These are phyloP conservation scores for Phoxinus phoxinus DNA, from an alignment of 2,113 vertebrate genomes.

Conservation along the genomic window DNA sequence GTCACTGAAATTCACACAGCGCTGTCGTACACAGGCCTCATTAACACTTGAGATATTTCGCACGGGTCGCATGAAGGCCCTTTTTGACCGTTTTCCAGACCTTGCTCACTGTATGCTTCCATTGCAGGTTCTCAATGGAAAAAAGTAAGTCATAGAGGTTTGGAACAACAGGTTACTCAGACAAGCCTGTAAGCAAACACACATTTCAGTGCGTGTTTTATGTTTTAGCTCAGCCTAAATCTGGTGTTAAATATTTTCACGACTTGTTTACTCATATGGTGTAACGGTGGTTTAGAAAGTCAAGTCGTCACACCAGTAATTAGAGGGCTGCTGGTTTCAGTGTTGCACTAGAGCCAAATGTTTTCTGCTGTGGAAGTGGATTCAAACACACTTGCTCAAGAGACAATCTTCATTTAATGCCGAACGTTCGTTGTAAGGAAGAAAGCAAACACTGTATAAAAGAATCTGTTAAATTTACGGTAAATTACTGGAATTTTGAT, in stretches of 20 bases:
- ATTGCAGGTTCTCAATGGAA: not conserved
- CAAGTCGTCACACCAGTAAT: not conserved
- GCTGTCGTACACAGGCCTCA: no score
- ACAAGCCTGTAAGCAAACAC: not conserved
- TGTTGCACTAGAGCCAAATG: not conserved
- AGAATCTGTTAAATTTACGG: no score
- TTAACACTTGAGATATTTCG: no score
- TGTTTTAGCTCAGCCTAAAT: not conserved
- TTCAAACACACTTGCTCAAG: not conserved
- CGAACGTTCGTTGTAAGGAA: not conserved
- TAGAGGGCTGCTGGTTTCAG: not conserved
- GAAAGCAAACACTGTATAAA: no score
- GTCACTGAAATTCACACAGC: no score
- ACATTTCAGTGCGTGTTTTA: not conserved
- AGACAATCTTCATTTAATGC: not conserved
- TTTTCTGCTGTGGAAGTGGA: not conserved
- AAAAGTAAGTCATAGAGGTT: not conserved
- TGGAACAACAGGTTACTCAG: not conserved
- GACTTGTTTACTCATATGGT: constrained; percentile 23
- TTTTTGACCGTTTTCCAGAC: not conserved
- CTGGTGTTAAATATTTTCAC: constrained; percentile 11
- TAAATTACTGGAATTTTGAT: no score
- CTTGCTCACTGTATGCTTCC: not conserved
- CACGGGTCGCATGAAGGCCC: no score
- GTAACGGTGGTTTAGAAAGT: not conserved